A percentile compares a stretch with the other conserved stretches of the same genome.
phyloP scores from a whole-genome alignment of 2,113 vertebrate species.

The Rhinopomastus cyanomelas region DNA sequence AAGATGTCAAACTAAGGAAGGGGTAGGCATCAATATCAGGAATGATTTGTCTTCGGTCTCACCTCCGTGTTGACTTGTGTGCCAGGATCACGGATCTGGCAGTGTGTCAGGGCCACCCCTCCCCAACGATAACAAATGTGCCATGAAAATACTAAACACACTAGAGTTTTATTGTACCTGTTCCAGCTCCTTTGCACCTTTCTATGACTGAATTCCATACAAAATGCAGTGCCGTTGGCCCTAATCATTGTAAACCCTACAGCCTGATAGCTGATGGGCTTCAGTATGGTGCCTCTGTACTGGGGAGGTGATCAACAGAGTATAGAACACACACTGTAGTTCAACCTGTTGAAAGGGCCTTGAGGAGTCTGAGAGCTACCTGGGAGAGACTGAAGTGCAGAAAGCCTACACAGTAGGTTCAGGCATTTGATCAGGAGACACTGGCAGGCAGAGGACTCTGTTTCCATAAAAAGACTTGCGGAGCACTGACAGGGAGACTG shows the following conservation, averaged over 20 bases:
- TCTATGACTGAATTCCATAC: background rate
- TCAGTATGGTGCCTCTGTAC: background rate
- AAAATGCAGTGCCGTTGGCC: background rate
- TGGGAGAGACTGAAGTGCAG: background rate
- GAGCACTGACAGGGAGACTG: no score
- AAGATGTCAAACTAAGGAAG: conserved; percentile 1
- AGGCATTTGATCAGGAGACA: background rate
- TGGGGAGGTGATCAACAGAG: background rate
- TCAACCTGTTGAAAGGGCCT: background rate
- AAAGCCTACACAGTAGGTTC: background rate
- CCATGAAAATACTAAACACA: background rate
- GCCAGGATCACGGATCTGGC: background rate
- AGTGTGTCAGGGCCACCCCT: background rate
- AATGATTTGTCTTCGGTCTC: background rate
- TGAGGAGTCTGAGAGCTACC: background rate
- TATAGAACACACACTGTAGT: background rate
- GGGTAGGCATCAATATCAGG: background rate
- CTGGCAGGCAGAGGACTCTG: background rate
- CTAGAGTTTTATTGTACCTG: background rate
- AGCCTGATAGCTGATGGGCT: background rate
- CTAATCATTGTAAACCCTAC: background rate
- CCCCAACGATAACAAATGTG: background rate
- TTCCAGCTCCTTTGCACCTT: background rate
- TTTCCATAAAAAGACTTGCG: no score
- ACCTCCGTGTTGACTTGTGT: background rate